These are phyloP conservation scores for Drosophila lowei DNA, from an alignment of 1,140 invertebrate genomes.

Conservation along the genomic window DNA sequence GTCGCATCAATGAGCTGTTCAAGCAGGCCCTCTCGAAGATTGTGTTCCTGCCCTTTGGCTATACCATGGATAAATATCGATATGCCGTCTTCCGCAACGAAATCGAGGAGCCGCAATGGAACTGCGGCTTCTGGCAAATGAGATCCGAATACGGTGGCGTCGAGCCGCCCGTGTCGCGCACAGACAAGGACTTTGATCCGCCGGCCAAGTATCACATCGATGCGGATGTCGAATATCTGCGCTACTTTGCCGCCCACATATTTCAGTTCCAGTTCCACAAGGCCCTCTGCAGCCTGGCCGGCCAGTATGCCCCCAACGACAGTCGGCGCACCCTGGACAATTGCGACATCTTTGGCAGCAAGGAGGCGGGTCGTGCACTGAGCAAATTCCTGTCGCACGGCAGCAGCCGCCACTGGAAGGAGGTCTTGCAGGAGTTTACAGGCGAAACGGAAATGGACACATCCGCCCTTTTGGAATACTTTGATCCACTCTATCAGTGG, in stretches of 20 bases:
- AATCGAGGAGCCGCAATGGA: slow-evolving; percentile 83
- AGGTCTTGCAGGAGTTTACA: slow-evolving; percentile 85
- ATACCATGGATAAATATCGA: slow-evolving; percentile 85
- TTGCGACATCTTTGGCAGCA: slow-evolving; percentile 86
- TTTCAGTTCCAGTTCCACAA: slow-evolving; percentile 88
- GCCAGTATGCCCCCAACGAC: slow-evolving; percentile 84
- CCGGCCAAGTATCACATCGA: slow-evolving; percentile 87
- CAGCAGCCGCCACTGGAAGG: slow-evolving; percentile 85
- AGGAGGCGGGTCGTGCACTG: slow-evolving; percentile 82
- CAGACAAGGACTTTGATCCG: slow-evolving; percentile 86
- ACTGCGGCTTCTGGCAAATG: slow-evolving; percentile 86
- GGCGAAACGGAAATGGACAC: slow-evolving; percentile 84
- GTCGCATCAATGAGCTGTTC: slow-evolving; percentile 77
- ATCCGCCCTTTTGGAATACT: slow-evolving; percentile 81
- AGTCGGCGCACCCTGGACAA: slow-evolving; percentile 83
- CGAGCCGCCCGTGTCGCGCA: slow-evolving; percentile 84
- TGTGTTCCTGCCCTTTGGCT: slow-evolving; percentile 85
- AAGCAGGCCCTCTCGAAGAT: slow-evolving; percentile 85
- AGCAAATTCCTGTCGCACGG: slow-evolving; percentile 81
- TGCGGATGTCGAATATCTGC: slow-evolving; percentile 84
- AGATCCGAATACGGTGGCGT: slow-evolving; percentile 85
- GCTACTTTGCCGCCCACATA: slow-evolving; percentile 86
- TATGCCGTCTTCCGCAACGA: slow-evolving; percentile 86
- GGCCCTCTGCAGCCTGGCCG: slow-evolving; percentile 85
- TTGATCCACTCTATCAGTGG: slow-evolving; percentile 81